A percentile compares a stretch with the other conserved stretches of the same genome.
These are phyloP conservation scores for Drosophila nannoptera DNA, from an alignment of 1,140 invertebrate genomes.

Conservation along the genomic window DNA sequence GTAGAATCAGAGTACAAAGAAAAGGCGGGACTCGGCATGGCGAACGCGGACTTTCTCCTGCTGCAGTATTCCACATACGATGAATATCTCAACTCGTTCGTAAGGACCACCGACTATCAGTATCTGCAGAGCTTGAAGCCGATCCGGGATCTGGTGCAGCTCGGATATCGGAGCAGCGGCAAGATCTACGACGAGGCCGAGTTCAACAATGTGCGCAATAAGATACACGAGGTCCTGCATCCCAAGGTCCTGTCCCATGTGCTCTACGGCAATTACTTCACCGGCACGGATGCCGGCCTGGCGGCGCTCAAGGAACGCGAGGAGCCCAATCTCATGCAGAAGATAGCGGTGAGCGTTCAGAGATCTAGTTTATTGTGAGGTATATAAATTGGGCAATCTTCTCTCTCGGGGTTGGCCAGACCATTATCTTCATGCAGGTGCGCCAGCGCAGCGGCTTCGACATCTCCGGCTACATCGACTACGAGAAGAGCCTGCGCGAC, in stretches of 20 bases:
- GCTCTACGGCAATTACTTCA: constrained; percentile 8
- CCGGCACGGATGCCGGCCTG: constrained; percentile 5
- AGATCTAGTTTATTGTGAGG: too few relatives aligned
- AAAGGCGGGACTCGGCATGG: too few relatives aligned
- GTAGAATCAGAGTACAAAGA: too few relatives aligned
- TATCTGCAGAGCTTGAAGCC: neutral
- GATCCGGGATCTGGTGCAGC: neutral
- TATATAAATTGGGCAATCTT: too few relatives aligned
- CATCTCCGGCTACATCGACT: constrained; percentile 33
- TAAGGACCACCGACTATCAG: constrained; percentile 7
- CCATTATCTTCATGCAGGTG: constrained; percentile 34
- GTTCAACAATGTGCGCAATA: neutral
- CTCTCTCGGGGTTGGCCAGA: constrained; percentile 9
- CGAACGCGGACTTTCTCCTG: neutral
- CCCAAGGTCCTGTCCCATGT: constrained; percentile 1
- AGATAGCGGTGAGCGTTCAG: constrained; percentile 10
- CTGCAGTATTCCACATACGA: constrained; percentile 3
- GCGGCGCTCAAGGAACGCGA: constrained; percentile 10
- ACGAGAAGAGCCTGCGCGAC: constrained; percentile 21
- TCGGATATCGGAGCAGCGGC: constrained; percentile 22
- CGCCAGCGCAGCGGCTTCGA: constrained; percentile 24
- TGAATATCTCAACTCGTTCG: constrained; percentile 15
- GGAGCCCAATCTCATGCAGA: constrained; percentile 2
- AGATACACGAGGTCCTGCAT: neutral
- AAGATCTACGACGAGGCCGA: constrained; percentile 24